Evolutionary conservation across 2,797 vertebrate species (phyloP), one percentile per base, ranked within the genome.

Genomic region (Chrysocyon brachyurus): DNA sequence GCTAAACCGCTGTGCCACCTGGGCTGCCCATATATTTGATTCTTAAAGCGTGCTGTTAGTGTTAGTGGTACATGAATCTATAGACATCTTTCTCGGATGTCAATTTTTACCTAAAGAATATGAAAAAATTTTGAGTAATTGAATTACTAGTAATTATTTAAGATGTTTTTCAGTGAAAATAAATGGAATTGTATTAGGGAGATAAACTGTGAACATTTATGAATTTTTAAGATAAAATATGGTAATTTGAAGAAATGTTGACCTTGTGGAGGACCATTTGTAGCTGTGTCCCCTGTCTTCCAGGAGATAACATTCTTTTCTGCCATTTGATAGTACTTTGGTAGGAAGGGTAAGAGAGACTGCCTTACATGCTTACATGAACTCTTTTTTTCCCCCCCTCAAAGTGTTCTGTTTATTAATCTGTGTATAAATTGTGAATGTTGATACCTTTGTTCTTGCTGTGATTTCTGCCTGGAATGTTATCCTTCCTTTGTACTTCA

Each of bases 61-160:
- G 2, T 92, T 85, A 46, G 9, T 92, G 57, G 12, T 89, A 64
- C 21, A 12, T 79, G 63, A 70, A 87, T 92, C 46, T 12, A 8
- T 88, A 36, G 24, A 78, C 12, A 85, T 81, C 46, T 85, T 85
- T 28, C 31, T 96, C 49, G 31, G 85, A 66, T 95, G 26, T 85
- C 56, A 90, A 0, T 84, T 94, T 96, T 96, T 89, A 92, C 72
- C 63, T 73, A 81, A 75, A 59, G 26, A 73, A 81, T 87, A 86
- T 63, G 79, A 52, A 95, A 96, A 70, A 19, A 15, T 12, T 87
- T 11, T 82, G 59, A 84, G 49, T 78, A 84, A 78, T 57, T 84
- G 33, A 91, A 66, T 84, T 36, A 72, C 17, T 61, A 52, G n/a
- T 88, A 57, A 56, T 64, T 72, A 81, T 57, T 73, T 92, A 72